Conservation (phyloP, 2,113 vertebrate species). For the Pluvianellus socialis region DNA sequence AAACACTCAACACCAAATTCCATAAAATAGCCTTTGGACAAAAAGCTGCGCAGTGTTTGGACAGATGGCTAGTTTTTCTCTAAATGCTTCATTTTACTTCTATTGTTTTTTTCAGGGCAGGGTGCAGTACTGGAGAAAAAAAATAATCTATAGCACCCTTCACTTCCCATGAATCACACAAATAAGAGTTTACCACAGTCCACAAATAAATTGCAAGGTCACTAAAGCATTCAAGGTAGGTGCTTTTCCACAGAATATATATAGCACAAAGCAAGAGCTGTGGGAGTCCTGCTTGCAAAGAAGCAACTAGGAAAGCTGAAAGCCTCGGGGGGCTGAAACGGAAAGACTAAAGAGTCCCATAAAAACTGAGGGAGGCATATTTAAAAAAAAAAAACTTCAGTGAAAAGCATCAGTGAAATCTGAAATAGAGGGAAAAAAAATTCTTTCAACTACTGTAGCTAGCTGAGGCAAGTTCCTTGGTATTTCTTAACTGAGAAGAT, state of each 20-base stretch:
- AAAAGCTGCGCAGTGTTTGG: conserved; percentile 49
- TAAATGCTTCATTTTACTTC: not conserved
- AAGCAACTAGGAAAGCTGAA: not conserved
- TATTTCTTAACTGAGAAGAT: conserved; percentile 40
- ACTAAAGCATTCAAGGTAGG: not conserved
- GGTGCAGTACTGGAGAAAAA: not conserved
- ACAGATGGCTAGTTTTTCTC: conserved; percentile 44
- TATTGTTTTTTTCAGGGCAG: not conserved
- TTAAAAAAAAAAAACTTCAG: not conserved
- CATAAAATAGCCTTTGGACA: conserved; percentile 44
- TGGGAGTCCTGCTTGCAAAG: not conserved
- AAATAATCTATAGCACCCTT: not conserved
- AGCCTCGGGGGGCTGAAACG: not conserved
- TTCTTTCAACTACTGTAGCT: conserved; percentile 27
- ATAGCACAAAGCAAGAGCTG: not conserved
- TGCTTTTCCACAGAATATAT: not conserved
- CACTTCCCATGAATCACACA: not conserved
- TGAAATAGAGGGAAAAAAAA: not conserved
- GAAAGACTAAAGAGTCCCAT: not conserved
- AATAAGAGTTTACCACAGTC: not conserved
- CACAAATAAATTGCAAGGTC: not conserved
- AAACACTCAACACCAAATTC: not conserved
- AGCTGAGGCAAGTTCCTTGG: conserved; percentile 55
- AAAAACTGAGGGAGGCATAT: not conserved
- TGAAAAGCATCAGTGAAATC: not conserved